A percentile compares a stretch with the other conserved stretches of the same genome.
Conservation (phyloP, 2,888 invertebrate species). For the Myathropa florea region DNA sequence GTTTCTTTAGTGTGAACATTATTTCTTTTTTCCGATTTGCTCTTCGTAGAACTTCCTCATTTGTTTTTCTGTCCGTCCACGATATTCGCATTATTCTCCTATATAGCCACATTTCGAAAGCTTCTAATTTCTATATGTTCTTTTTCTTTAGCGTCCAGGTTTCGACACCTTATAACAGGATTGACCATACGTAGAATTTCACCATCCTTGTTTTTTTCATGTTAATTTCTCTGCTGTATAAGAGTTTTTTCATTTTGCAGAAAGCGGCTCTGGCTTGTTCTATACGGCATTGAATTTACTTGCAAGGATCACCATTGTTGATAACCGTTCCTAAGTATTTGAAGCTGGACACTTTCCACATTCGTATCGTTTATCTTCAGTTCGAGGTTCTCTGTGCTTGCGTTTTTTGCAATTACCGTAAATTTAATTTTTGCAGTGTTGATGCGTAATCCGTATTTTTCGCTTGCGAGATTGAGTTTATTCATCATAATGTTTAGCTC, state of each 20-base stretch:
- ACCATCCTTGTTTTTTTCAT: neutral
- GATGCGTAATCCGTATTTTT: neutral
- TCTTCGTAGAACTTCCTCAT: neutral
- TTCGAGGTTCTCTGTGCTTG: neutral
- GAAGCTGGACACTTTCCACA: slow-evolving; percentile 13
- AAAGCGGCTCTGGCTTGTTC: neutral
- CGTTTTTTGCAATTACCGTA: neutral
- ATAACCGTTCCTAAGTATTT: slow-evolving; percentile 4
- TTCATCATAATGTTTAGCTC: neutral
- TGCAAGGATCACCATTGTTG: neutral
- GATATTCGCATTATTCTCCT: neutral
- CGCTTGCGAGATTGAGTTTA: neutral
- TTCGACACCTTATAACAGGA: neutral
- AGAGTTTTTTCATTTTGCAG: neutral
- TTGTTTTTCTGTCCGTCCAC: neutral
- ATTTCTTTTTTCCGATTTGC: neutral
- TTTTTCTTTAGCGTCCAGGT: neutral
- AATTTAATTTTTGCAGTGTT: neutral
- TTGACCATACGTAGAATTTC: neutral
- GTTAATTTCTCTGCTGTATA: neutral
- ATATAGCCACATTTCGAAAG: neutral
- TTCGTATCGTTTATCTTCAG: slow-evolving; percentile 2
- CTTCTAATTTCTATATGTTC: neutral
- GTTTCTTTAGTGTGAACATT: too few relatives aligned
- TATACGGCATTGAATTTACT: neutral